Conservation (phyloP, 2,888 invertebrate species). For the Rugalucina vietnamica region DNA sequence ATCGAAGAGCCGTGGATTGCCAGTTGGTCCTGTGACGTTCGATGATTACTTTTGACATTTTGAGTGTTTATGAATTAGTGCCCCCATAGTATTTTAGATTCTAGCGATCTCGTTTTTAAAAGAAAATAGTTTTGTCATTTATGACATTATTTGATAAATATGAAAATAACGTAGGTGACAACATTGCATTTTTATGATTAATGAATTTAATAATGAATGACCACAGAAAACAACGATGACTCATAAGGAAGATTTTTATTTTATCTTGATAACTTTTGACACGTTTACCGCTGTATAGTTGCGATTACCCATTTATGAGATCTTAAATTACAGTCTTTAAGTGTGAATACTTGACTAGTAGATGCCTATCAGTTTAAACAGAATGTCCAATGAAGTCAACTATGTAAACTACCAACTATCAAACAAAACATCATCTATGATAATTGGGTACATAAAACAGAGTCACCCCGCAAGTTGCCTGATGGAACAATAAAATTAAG, state of each 20-base stretch:
- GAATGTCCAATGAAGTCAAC: conserved; percentile 32
- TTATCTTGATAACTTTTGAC: conserved; percentile 20
- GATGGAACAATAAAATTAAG: neutral
- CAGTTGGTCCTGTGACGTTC: too few species aligned
- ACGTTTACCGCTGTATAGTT: conserved; percentile 13
- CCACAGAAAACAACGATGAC: neutral
- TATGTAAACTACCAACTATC: conserved; percentile 19
- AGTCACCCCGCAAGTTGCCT: neutral
- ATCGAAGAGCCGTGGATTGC: too few species aligned
- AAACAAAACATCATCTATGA: conserved; percentile 6
- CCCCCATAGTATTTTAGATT: too few species aligned
- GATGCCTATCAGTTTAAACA: conserved; percentile 28
- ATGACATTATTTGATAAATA: too few species aligned
- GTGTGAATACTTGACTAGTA: neutral
- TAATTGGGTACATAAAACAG: neutral
- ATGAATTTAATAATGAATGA: neutral
- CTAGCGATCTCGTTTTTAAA: too few species aligned
- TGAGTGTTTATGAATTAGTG: too few species aligned
- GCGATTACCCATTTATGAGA: conserved; percentile 12
- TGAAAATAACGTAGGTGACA: too few species aligned
- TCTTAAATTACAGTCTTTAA: conserved; percentile 39
- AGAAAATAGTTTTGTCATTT: too few species aligned
- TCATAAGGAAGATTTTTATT: neutral
- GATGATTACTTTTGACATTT: too few species aligned
- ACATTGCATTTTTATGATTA: neutral